Base-by-base conservation (phyloP, 30 jellyfish, hydroid and myxozoan genomes). In the Clytia hemisphaerica region DNA sequence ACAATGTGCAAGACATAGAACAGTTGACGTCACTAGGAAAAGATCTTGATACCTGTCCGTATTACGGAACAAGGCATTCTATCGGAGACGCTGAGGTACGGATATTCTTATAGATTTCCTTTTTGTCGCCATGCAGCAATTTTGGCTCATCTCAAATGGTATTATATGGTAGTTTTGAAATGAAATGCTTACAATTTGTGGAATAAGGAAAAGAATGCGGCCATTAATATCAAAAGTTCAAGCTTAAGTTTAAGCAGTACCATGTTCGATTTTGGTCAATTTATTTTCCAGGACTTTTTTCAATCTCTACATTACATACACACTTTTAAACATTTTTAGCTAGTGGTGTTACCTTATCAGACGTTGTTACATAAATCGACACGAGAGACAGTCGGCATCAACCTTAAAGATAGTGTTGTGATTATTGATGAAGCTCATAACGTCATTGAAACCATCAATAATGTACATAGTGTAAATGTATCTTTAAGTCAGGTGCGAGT, bases 361-460 rank as follows among this genome's bases (percentile, higher is more conserved):
- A 76, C 95, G 14, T 49, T 90, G 35, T 81, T 90, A 18, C 95
- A 83, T 67, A 77, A 83, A 72, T 46, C 90, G 30, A 83, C 98
- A 5, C 80, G 98, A 21, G 92, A 76, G 26, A 80, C 95, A 4
- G 88, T 90, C 57, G 95, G 98, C 3, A 77, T 90, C 36, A 78
- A 83, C 2, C 75, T 90, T 18, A 75, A 90, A 40, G 92, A 67
- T 48, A 80, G 79, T 68, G 75, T 90, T 63, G 83, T 90, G 4
- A 78, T 90, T 31, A 76, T 90, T 54, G 98, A 90, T 68, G 98
- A 90, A 58, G 98, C 95, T 27, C 98, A 90, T 54, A 90, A 90
- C 55, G 75, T 90, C 25, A 90, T 90, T 45, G 95, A 90, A 28
- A 71, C 98, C 6, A 77, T 90, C 61, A 83, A 90, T 51, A 71